phyloP scores from a whole-genome alignment of 2,888 invertebrate genomes.

The Pyralis farinalis region DNA sequence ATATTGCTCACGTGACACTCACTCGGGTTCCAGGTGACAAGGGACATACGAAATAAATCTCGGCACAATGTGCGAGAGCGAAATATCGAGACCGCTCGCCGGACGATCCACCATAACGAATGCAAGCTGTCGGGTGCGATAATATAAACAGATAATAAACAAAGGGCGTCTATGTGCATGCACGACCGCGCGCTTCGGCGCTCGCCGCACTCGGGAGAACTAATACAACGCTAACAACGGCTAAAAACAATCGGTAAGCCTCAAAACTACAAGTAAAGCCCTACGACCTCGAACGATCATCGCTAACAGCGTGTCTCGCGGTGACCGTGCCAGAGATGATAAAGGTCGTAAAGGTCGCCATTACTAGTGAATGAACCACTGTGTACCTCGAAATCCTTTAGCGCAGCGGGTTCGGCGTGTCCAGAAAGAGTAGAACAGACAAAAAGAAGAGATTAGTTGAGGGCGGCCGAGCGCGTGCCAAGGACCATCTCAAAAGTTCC shows the following conservation, averaged over 20 bases:
- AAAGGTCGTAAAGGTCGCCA: slow-evolving; percentile 63
- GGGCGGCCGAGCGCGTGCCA: slow-evolving; percentile 80
- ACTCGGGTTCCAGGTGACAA: slow-evolving; percentile 57
- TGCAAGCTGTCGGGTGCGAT: slow-evolving; percentile 79
- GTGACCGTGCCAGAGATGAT: slow-evolving; percentile 62
- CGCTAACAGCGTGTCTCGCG: slow-evolving; percentile 60
- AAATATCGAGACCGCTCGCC: slow-evolving; percentile 68
- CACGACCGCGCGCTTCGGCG: slow-evolving; percentile 74
- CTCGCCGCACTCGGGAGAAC: slow-evolving; percentile 77
- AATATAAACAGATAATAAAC: slow-evolving; percentile 77
- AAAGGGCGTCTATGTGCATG: slow-evolving; percentile 79
- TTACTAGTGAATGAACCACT: slow-evolving; percentile 78
- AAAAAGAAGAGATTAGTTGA: slow-evolving; percentile 84
- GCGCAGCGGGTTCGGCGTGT: slow-evolving; percentile 85
- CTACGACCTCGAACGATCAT: slow-evolving; percentile 78
- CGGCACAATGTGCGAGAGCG: slow-evolving; percentile 59
- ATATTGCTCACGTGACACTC: slow-evolving; percentile 50
- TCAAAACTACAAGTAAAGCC: slow-evolving; percentile 82
- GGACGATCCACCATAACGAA: slow-evolving; percentile 69
- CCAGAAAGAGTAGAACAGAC: slow-evolving; percentile 87
- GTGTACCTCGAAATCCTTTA: slow-evolving; percentile 93
- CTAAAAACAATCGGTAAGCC: slow-evolving; percentile 81
- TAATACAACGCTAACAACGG: slow-evolving; percentile 81
- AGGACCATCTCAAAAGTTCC: slow-evolving; percentile 98
- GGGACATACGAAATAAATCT: slow-evolving; percentile 55